Base-by-base conservation (phyloP, 1,140 invertebrate species). In the Brachionus asplanchnoidis region DNA sequence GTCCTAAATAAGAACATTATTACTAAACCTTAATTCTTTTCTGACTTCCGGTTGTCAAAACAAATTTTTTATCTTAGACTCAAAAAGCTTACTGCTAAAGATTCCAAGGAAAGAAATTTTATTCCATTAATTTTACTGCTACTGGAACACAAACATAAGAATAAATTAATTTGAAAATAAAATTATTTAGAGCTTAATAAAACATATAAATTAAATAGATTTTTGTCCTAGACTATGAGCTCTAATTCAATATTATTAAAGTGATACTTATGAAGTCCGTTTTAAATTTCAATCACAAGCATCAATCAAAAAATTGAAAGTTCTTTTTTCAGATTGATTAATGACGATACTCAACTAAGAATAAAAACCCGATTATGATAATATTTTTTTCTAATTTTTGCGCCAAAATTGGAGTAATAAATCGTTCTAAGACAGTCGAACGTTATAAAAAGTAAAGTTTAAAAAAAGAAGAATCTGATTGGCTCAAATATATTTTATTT, bases 121-220 rank as follows among this genome's bases (percentile, higher is more conserved):
- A 66, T 66, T 66, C 60, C 60, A 66, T 66, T 66, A 26, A 66
- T 66, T 28, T 66, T 66, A 66, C 60, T 66, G 60, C 23, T 66
- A 66, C 28, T 32, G 28, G 60, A 66, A 66, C 20, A 66, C 28
- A 28, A 5, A 66, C 60, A 66, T 28, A 66, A 66, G 60, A 66
- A 66, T 66, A 66, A 66, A 66, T 66, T 66, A 66, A 66, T 66
- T 66, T 66, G 28, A 66, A 66, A 66, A 28, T 66, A 66, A 66
- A 66, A 66, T 66, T 28, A 66, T 66, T 66, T 66, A 66, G 60
- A 66, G 60, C 60, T 66, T 66, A 66, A 66, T n/a, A n/a, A n/a
- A 50, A 65, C 60, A 65, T 65, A 65, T 65, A 65, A 65, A 65
- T 65, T 65, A 26, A 65, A 65, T 65, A 65, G 60, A 65, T 65